phyloP scores from a whole-genome alignment of 2,888 invertebrate genomes.

The Hybos culiciformis region DNA sequence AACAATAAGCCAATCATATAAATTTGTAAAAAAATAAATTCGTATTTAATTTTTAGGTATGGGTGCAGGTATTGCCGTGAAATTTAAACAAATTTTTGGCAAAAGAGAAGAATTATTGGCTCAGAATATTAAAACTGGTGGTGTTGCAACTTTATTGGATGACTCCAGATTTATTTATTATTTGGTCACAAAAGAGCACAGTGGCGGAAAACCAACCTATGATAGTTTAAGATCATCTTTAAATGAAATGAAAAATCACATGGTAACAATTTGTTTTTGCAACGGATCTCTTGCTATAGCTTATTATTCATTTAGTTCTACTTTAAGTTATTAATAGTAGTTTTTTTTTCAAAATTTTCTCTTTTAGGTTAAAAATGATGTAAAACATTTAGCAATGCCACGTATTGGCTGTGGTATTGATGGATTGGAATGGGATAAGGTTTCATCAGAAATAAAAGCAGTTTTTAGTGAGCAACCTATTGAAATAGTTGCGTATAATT shows the following conservation, averaged over 20 bases:
- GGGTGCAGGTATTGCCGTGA: conserved; percentile 43
- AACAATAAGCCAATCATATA: no score
- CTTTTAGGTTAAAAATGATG: conserved; percentile 29
- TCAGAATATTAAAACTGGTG: conserved; percentile 30
- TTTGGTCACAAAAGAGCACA: conserved; percentile 44
- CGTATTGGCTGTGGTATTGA: conserved; percentile 54
- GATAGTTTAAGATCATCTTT: conserved; percentile 36
- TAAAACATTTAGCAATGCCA: conserved; percentile 46
- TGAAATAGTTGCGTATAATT: conserved; percentile 41
- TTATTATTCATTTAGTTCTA: not conserved
- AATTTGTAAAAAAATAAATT: no score
- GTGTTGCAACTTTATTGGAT: conserved; percentile 37
- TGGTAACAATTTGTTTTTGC: conserved; percentile 37
- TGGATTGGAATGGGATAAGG: conserved; percentile 45
- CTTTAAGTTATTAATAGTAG: conserved; percentile 11
- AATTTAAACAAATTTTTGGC: conserved; percentile 29
- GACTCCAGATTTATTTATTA: conserved; percentile 41
- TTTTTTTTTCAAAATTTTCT: not conserved
- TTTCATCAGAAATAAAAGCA: conserved; percentile 38
- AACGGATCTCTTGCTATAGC: not conserved
- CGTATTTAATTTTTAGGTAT: no score
- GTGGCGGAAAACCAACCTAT: conserved; percentile 40
- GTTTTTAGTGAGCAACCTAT: conserved; percentile 39
- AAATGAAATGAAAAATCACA: conserved; percentile 29
- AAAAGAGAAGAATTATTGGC: conserved; percentile 23